A percentile compares a stretch with the other conserved stretches of the same genome.
Evolutionary conservation across 2,888 invertebrate genomes (phyloP).

Genomic region (Ichneumoninae sp.): DNA sequence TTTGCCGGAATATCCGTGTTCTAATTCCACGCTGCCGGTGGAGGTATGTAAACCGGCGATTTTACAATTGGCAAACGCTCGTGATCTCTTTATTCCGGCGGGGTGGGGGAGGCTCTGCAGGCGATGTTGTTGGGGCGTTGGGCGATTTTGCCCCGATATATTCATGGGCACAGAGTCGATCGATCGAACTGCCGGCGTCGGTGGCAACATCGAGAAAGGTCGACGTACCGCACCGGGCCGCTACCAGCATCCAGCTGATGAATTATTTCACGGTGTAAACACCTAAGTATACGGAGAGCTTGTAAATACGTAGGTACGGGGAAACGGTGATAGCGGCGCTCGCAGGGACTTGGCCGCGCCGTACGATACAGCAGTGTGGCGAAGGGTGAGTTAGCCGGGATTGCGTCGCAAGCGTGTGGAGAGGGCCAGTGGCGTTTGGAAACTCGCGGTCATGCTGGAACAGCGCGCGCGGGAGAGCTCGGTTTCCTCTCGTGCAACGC

Average conservation of each 20-base stretch:
- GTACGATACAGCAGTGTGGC: constrained; percentile 23
- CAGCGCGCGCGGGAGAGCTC: constrained; percentile 34
- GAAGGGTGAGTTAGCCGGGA: constrained; percentile 51
- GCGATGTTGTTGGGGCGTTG: not conserved
- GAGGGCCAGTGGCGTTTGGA: constrained; percentile 50
- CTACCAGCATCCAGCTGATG: constrained; percentile 66
- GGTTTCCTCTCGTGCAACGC: constrained; percentile 25
- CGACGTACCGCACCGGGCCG: constrained; percentile 19
- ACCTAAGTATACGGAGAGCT: constrained; percentile 74
- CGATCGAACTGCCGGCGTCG: constrained; percentile 17
- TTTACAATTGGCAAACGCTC: not conserved
- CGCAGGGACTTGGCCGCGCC: constrained; percentile 33
- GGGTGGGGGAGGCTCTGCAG: too few relatives aligned
- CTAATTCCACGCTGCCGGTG: not conserved
- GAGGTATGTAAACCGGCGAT: not conserved
- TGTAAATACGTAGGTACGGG: constrained; percentile 70
- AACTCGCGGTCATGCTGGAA: constrained; percentile 58
- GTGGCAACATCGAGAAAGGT: constrained; percentile 24
- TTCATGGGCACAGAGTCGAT: not conserved
- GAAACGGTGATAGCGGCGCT: constrained; percentile 8
- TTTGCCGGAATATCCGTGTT: constrained; percentile 7
- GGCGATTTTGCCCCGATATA: constrained; percentile 6
- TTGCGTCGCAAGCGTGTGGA: constrained; percentile 37
- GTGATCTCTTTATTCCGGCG: not conserved
- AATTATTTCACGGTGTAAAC: constrained; percentile 78